Evolutionary conservation across 2,797 vertebrate genomes (phyloP).

Genomic region (Champsocephalus esox): DNA sequence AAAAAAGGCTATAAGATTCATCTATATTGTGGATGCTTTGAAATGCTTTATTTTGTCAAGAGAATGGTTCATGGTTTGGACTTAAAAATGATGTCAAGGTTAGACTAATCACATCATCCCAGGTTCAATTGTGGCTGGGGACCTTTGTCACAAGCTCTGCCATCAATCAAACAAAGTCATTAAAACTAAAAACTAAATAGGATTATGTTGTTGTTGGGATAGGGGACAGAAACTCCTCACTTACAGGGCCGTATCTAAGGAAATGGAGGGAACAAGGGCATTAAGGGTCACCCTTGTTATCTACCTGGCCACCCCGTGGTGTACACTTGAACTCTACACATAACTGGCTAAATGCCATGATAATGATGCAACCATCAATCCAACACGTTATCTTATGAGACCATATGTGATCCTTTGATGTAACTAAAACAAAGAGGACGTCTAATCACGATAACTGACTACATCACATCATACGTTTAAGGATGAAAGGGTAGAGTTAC

Average conservation of each 20-base stretch:
- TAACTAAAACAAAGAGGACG: not conserved
- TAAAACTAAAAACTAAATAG: not conserved
- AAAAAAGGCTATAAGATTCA: not conserved
- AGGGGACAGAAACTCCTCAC: not conserved
- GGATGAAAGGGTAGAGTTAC: not conserved
- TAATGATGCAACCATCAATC: not conserved
- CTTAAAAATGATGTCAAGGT: not conserved
- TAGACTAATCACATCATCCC: not conserved
- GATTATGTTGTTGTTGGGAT: not conserved
- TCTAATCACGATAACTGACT: not conserved
- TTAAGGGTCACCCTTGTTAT: not conserved
- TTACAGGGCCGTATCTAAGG: no score
- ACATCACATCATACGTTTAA: not conserved
- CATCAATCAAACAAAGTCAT: not conserved
- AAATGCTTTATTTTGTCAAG: constrained; percentile 8
- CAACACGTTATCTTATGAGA: not conserved
- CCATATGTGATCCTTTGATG: not conserved
- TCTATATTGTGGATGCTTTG: not conserved
- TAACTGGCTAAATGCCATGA: not conserved
- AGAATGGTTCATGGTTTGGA: not conserved
- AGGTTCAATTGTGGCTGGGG: not conserved
- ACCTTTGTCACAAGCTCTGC: not conserved
- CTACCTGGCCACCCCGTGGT: not conserved
- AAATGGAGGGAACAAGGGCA: not conserved
- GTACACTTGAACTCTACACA: not conserved